Conservation (phyloP, 1,140 invertebrate species). For the Lamellibrachia luymesi region DNA sequence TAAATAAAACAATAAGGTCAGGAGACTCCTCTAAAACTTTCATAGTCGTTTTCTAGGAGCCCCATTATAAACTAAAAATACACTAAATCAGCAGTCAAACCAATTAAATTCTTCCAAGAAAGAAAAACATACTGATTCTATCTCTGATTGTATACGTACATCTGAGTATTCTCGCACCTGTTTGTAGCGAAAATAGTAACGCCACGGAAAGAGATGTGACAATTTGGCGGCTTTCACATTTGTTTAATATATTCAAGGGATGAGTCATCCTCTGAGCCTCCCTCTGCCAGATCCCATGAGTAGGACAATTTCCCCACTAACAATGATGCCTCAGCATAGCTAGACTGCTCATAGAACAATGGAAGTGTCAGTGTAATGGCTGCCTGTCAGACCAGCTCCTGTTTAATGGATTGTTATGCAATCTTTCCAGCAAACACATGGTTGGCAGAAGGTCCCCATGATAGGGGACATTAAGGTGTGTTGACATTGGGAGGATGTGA, state of each 20-base stretch:
- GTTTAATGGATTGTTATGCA: neutral
- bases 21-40: too few species aligned
- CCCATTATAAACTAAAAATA: too few species aligned
- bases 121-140: too few species aligned
- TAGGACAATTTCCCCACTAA: neutral
- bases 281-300: neutral
- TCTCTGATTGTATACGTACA: too few species aligned
- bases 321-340: neutral
- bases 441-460: neutral
- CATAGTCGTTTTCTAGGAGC: too few species aligned
- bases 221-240: neutral
- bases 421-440: neutral
- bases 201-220: neutral
- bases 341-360: neutral
- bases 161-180: too few species aligned
- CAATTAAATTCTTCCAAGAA: too few species aligned
- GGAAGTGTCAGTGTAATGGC: neutral
- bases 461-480: neutral
- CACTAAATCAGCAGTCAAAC: too few species aligned
- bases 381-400: neutral
- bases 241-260: neutral
- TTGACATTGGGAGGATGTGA: neutral
- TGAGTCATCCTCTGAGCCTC: neutral
- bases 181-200: neutral
- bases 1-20: too few species aligned